Evolutionary conservation across 2,113 vertebrate genomes (phyloP).

Genomic region (Malaclemys terrapin): DNA sequence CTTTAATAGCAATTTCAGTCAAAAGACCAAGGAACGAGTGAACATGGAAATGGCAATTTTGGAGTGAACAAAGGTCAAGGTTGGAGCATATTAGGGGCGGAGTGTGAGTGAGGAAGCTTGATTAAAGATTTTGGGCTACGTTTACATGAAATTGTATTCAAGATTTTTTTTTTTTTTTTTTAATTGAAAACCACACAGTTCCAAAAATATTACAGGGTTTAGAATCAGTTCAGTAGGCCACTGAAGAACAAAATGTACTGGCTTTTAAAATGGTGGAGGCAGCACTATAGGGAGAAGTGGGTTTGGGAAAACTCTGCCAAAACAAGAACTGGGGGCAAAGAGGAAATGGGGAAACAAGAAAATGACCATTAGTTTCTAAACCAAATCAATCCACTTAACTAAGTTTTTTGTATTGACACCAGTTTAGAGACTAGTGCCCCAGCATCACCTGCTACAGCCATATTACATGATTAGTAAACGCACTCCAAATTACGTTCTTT

Average conservation of each 20-base stretch:
- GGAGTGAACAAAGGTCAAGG: background rate
- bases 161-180: background rate
- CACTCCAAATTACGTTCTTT: background rate
- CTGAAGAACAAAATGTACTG: background rate
- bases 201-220: background rate
- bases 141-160: background rate
- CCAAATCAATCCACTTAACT: background rate
- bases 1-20: rapidly evolving
- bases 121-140: background rate
- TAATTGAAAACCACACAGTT: background rate
- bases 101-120: background rate
- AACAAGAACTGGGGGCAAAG: background rate
- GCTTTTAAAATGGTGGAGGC: background rate
- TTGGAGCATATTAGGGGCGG: background rate
- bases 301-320: background rate
- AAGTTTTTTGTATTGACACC: background rate
- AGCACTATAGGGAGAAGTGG: background rate
- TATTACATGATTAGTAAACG: background rate
- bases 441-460: background rate
- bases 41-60: background rate
- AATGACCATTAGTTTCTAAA: background rate
- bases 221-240: background rate
- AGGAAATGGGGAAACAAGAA: background rate
- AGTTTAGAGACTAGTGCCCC: background rate
- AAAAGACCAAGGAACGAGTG: background rate